These are phyloP conservation scores for Rapana venosa DNA, from an alignment of 2,888 invertebrate species.

Conservation along the genomic window DNA sequence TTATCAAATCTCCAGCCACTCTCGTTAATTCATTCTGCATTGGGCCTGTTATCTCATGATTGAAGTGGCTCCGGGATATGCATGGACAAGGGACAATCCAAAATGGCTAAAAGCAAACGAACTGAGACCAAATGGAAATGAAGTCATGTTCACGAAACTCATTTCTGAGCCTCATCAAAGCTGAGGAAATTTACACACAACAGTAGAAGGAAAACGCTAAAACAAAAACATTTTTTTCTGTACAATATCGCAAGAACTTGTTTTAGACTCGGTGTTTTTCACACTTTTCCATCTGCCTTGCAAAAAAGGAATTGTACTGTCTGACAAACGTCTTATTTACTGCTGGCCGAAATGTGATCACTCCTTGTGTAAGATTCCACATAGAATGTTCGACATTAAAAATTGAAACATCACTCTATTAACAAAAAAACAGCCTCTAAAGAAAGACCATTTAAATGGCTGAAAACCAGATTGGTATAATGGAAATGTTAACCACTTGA, in stretches of 20 bases:
- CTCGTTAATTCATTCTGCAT: slow-evolving; percentile 33
- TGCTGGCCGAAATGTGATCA: neutral
- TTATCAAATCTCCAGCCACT: slow-evolving; percentile 24
- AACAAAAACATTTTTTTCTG: neutral
- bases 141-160: neutral
- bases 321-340: neutral
- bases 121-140: neutral
- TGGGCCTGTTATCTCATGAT: slow-evolving; percentile 16
- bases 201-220: neutral
- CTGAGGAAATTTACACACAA: neutral
- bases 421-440: no score
- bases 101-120: neutral
- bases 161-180: no score
- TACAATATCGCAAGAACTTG: neutral
- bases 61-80: neutral
- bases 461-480: no score
- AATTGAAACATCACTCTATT: no score
- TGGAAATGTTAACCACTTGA: no score
- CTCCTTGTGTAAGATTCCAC: neutral
- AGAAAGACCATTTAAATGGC: no score
- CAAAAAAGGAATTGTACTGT: neutral
- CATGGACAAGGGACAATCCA: neutral
- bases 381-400: no score
- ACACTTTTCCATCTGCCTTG: neutral
- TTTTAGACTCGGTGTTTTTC: neutral